These are phyloP conservation scores for Montipora cactus DNA, from an alignment of 64 coral and sea anemone genomes.

Conservation along the genomic window DNA sequence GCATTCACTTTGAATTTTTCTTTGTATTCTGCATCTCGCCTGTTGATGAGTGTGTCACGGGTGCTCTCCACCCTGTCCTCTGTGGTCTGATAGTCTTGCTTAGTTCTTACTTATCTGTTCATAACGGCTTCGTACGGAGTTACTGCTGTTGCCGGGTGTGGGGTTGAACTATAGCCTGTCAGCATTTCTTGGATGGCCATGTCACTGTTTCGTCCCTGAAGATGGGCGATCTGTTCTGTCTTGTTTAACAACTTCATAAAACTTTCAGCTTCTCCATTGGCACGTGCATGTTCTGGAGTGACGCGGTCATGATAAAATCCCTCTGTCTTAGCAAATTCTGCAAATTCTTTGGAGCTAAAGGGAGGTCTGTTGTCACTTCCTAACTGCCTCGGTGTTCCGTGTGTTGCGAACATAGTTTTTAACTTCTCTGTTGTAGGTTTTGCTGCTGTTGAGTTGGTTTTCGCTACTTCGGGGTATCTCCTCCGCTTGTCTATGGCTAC, in stretches of 20 bases:
- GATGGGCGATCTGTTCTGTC: not conserved
- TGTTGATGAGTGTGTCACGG: too few relatives aligned
- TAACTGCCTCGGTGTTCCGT: not conserved
- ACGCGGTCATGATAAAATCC: not conserved
- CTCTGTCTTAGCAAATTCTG: not conserved
- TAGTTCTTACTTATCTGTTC: not conserved
- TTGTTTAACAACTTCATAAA: not conserved
- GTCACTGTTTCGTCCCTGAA: not conserved
- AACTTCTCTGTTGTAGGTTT: too few relatives aligned
- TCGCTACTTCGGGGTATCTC: constrained; percentile 9
- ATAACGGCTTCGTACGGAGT: not conserved
- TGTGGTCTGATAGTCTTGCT: too few relatives aligned
- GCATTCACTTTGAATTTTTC: too few relatives aligned
- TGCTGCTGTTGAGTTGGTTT: too few relatives aligned
- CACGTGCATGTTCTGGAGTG: not conserved
- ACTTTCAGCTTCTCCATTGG: not conserved
- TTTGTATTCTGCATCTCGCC: too few relatives aligned
- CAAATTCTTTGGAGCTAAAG: not conserved
- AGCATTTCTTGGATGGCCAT: not conserved
- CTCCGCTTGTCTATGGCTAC: constrained; percentile 29
- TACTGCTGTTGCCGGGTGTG: too few relatives aligned
- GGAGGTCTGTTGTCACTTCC: not conserved
- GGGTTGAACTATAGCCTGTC: too few relatives aligned
- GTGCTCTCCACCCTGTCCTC: too few relatives aligned
- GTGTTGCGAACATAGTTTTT: too few relatives aligned